These are phyloP conservation scores for Vombatus ursinus DNA, from an alignment of 2,113 vertebrate genomes.

Conservation along the genomic window DNA sequence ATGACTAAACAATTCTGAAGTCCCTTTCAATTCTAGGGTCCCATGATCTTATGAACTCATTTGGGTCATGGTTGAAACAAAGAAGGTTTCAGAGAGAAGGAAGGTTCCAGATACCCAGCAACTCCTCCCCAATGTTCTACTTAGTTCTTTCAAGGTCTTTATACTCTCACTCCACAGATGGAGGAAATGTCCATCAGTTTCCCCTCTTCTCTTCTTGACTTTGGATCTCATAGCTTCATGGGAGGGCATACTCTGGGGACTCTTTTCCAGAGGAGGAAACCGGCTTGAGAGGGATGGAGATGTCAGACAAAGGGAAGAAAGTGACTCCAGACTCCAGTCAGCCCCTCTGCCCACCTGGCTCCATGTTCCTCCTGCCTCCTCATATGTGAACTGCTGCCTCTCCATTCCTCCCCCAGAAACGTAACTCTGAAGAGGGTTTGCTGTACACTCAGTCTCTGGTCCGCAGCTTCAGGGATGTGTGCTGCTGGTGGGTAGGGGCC, in stretches of 20 bases:
- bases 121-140: neutral
- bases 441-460: slow-evolving; percentile 42
- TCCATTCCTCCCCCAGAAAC: slow-evolving; percentile 7
- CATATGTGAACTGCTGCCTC: neutral
- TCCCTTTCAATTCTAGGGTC: neutral
- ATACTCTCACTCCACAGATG: neutral
- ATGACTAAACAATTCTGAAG: neutral
- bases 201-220: no score
- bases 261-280: neutral
- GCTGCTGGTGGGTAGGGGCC: slow-evolving; percentile 58
- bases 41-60: neutral
- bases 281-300: neutral
- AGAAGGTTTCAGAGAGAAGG: neutral
- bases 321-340: neutral
- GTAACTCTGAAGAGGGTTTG: slow-evolving; percentile 56
- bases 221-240: neutral
- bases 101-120: neutral
- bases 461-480: neutral
- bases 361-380: neutral
- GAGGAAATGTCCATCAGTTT: neutral
- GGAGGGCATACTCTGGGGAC: neutral
- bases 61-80: neutral
- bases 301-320: neutral
- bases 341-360: neutral
- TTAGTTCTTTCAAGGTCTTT: neutral